These are phyloP conservation scores for Petrolisthes cinctipes DNA, from an alignment of 2,888 invertebrate species.

Conservation along the genomic window DNA sequence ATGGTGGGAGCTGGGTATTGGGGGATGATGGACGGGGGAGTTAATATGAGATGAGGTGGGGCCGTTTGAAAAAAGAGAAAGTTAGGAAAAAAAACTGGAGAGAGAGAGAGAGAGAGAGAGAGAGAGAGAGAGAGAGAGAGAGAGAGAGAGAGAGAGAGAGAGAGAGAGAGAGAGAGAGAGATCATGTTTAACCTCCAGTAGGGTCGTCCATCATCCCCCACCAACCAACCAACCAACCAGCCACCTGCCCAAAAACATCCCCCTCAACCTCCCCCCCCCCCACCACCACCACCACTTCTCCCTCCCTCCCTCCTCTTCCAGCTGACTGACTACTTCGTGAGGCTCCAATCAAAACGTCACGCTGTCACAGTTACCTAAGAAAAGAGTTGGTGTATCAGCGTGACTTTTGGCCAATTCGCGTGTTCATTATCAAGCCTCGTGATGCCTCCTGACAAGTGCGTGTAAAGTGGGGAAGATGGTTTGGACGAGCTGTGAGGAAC, in stretches of 20 bases:
- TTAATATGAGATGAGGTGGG: not conserved
- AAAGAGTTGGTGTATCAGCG: no score
- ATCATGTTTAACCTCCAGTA: not conserved
- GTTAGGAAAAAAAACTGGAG: not conserved
- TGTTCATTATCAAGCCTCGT: no score
- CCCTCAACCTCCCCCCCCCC: not conserved
- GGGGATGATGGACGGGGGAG: not conserved
- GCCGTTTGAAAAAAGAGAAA: not conserved
- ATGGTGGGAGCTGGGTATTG: not conserved
- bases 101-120: not conserved
- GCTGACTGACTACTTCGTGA: not conserved
- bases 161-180: not conserved
- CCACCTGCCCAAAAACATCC: not conserved
- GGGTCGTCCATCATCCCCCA: not conserved
- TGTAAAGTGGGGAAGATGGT: no score
- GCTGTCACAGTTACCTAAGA: no score
- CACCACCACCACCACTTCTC: not conserved
- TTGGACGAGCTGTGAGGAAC: no score
- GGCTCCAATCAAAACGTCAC: no score
- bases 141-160: not conserved
- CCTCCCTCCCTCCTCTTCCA: not conserved
- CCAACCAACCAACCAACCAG: not conserved
- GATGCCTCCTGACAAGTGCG: no score
- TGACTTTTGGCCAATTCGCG: no score
- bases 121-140: not conserved